phyloP scores from a whole-genome alignment of 2,113 vertebrate species.

The Ailuropoda melanoleuca region DNA sequence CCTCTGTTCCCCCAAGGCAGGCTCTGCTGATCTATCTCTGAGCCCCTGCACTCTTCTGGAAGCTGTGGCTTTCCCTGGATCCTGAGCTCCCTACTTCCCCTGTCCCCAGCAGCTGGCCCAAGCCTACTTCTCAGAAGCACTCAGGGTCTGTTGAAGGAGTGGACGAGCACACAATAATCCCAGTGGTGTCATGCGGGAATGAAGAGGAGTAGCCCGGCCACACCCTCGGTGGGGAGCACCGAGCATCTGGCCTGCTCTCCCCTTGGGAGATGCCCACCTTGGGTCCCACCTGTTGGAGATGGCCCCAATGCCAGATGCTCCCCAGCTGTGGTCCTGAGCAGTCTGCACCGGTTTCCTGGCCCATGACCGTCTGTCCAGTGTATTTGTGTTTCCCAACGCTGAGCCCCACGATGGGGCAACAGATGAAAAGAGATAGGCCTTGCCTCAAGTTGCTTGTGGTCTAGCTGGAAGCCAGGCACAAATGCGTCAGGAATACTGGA shows the following conservation, averaged over 20 bases:
- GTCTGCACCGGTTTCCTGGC: neutral
- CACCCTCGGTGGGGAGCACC: neutral
- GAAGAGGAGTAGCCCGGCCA: rapidly evolving
- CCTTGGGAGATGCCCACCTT: neutral
- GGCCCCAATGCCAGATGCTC: too few species aligned
- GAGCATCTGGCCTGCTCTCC: rapidly evolving
- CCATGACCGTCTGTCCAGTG: neutral
- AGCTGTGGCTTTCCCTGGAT: neutral
- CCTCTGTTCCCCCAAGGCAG: neutral
- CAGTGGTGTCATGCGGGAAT: rapidly evolving
- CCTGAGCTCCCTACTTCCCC: too few species aligned
- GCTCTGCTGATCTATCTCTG: neutral
- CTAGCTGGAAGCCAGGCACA: neutral
- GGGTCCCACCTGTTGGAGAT: neutral
- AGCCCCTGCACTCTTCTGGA: neutral
- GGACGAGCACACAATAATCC: neutral
- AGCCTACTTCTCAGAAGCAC: neutral
- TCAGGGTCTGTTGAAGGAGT: neutral
- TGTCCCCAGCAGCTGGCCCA: neutral
- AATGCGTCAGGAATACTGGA: neutral
- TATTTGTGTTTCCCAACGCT: rapidly evolving
- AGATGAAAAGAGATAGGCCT: neutral
- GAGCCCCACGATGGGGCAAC: neutral
- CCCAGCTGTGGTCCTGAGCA: neutral
- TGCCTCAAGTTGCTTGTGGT: neutral